Percentiles rank a stretch among this genome's conserved stretches.
phyloP scores from a whole-genome alignment of 2,797 vertebrate genomes.

The Amblyopsis hoosieri region DNA sequence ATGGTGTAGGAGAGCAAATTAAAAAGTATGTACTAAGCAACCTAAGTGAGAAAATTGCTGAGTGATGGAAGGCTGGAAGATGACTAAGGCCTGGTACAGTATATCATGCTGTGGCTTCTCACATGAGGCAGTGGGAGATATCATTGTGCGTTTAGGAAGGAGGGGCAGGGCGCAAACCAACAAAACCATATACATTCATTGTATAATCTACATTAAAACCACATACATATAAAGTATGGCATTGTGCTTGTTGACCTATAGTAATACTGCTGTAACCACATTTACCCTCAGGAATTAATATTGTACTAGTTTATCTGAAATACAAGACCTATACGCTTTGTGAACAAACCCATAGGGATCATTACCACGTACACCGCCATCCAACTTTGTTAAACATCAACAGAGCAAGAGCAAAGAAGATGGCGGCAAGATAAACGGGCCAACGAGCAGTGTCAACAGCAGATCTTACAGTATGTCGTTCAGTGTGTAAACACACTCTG shows the following conservation, averaged over 20 bases:
- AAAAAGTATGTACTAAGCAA: slow-evolving; percentile 10
- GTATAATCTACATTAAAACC: too few relatives aligned
- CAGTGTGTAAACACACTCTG: slow-evolving; percentile 28
- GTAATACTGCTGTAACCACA: too few relatives aligned
- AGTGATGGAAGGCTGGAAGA: slow-evolving; percentile 8
- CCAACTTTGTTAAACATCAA: background rate
- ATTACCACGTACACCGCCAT: background rate
- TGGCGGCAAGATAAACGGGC: slow-evolving; percentile 47
- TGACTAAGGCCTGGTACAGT: slow-evolving; percentile 10
- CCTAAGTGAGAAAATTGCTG: background rate
- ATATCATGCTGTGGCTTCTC: background rate
- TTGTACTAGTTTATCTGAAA: too few relatives aligned
- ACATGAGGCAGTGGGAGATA: background rate
- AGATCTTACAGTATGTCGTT: slow-evolving; percentile 7
- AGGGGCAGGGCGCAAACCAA: background rate
- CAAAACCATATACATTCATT: background rate
- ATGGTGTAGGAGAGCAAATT: background rate
- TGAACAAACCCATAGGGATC: too few relatives aligned
- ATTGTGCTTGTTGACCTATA: too few relatives aligned
- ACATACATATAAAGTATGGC: too few relatives aligned
- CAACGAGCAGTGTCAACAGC: slow-evolving; percentile 32
- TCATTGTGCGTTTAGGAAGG: background rate
- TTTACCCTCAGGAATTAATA: too few relatives aligned
- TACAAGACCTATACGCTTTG: too few relatives aligned
- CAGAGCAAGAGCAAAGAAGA: slow-evolving; percentile 26